Base-by-base conservation (phyloP, 1,140 invertebrate species). In the Aphis gossypii region DNA sequence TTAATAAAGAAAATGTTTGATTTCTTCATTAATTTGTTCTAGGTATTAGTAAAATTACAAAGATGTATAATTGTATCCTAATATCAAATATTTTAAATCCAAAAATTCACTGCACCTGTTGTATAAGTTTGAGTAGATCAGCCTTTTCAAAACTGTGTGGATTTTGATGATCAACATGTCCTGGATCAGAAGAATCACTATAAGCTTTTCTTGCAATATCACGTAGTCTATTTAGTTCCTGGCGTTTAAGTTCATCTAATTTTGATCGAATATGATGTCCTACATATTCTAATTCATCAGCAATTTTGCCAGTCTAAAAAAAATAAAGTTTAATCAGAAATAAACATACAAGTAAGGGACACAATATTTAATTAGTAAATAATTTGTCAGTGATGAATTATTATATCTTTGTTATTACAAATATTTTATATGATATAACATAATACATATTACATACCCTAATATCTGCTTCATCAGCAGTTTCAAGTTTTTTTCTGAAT, bases 91-190 rank as follows among this genome's bases (percentile, higher is more conserved):
- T 68, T 68, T 68, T 68, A 11, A 14, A 11, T 68, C n/a, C 30
- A 68, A 68, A 68, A 83, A 51, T 2, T 35, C 0, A 86, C 41
- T 76, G 25, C 95, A 98, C 98, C 96, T 98, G 97, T 35, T 96
- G 95, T 94, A 99, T 99, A 3, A 99, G 96, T 95, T 98, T 99
- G 94, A 98, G 97, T 60, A 99, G 96, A 96, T 99, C 99, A 94
- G 98, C 97, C 94, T 98, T 97, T 96, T 99, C 98, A 96, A 99
- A 99, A 5, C 98, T 98, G 94, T 99, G 97, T 4, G 97, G 97
- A 95, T 99, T 99, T 6, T 95, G 95, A 94, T 98, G 97, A 95
- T 99, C 98, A 82, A 99, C 94, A 96, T 99, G 99, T 90, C 97
- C 96, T 8, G 95, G 94, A 48, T 94, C 92, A 0, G 97, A 96